A percentile compares a stretch with the other conserved stretches of the same genome.
phyloP scores from a whole-genome alignment of 1,140 invertebrate genomes.

The Pollicipes pollicipes region DNA sequence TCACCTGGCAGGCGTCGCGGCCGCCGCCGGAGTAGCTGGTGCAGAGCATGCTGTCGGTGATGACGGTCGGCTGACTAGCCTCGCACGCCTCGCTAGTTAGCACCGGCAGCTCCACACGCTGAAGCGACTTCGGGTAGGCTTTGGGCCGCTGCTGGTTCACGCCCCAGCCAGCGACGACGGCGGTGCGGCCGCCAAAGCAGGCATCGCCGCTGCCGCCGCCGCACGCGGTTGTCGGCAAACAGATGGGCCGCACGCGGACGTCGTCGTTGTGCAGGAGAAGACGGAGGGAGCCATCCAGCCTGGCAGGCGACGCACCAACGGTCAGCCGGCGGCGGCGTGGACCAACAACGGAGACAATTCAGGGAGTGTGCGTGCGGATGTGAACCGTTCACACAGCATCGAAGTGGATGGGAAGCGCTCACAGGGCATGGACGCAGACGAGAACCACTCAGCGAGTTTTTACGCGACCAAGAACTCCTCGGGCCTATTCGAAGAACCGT shows the following conservation, averaged over 20 bases:
- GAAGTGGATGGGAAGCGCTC: too few relatives aligned
- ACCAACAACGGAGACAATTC: too few relatives aligned
- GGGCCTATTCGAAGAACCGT: too few relatives aligned
- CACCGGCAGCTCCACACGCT: neutral
- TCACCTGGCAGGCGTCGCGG: conserved; percentile 15
- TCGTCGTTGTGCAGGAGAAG: neutral
- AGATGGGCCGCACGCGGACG: neutral
- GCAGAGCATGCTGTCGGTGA: conserved; percentile 14
- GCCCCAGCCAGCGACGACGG: neutral
- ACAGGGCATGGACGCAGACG: too few relatives aligned
- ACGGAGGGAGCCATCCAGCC: neutral
- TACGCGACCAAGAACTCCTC: too few relatives aligned
- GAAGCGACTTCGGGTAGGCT: neutral
- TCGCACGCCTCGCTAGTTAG: neutral
- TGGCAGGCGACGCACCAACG: too few relatives aligned
- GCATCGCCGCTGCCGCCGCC: too few relatives aligned
- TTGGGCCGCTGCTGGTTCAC: neutral
- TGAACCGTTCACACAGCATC: too few relatives aligned
- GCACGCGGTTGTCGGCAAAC: neutral
- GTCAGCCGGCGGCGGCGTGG: too few relatives aligned
- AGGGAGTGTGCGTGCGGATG: too few relatives aligned
- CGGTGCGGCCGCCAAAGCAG: neutral
- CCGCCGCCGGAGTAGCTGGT: conserved; percentile 9
- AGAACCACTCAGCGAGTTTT: too few relatives aligned
- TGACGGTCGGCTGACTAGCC: neutral